phyloP scores from a whole-genome alignment of 2,888 invertebrate species.

The Rhamphomyia laevipes region DNA sequence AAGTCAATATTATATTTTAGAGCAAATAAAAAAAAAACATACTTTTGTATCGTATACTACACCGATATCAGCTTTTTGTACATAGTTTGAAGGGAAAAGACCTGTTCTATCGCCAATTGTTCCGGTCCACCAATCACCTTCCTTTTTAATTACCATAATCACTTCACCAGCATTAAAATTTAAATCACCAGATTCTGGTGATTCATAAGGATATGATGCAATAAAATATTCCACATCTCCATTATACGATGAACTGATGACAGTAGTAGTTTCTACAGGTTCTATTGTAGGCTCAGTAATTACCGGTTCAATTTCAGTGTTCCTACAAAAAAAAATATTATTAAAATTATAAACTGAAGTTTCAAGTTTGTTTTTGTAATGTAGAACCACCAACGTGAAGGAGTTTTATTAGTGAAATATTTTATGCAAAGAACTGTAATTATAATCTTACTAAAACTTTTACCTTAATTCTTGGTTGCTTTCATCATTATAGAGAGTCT shows the following conservation, averaged over 20 bases:
- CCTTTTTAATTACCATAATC: conserved; percentile 74
- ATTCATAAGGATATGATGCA: conserved; percentile 82
- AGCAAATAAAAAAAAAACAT: too few relatives aligned
- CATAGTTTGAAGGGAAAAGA: conserved; percentile 97
- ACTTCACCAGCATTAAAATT: conserved; percentile 78
- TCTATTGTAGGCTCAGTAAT: conserved; percentile 12
- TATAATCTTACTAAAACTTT: too few relatives aligned
- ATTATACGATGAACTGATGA: conserved; percentile 25
- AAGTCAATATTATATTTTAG: too few relatives aligned
- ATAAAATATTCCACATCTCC: conserved; percentile 63
- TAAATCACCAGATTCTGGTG: conserved; percentile 82
- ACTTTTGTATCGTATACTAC: conserved; percentile 6
- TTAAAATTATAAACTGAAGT: background rate
- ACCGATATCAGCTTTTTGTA: conserved; percentile 53
- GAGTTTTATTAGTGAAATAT: background rate
- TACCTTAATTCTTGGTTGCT: conserved; percentile 40
- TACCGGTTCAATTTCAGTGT: conserved; percentile 12
- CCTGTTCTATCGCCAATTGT: conserved; percentile 69
- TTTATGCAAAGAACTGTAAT: conserved; percentile 11
- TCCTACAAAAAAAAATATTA: background rate
- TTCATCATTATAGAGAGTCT: conserved; percentile 29
- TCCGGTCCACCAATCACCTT: conserved; percentile 99
- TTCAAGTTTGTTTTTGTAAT: too few relatives aligned
- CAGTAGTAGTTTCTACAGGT: conserved; percentile 19
- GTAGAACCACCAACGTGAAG: conserved; percentile 4